These are phyloP conservation scores for Dendrolimus kikuchii DNA, from an alignment of 1,140 invertebrate species.

Conservation along the genomic window DNA sequence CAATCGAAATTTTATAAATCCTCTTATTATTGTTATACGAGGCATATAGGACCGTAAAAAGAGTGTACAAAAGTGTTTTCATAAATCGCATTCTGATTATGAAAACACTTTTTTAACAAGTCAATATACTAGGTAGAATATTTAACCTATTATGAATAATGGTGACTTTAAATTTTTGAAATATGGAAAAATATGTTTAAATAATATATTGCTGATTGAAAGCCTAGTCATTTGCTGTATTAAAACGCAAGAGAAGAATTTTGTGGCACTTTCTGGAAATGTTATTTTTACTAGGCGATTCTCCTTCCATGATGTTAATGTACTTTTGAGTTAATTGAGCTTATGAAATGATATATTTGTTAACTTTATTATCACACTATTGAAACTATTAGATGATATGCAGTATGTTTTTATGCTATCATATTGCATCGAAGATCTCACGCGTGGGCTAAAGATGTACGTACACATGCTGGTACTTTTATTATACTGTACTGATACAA, in stretches of 20 bases:
- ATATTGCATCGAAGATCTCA: conserved; percentile 16
- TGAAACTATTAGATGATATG: conserved; percentile 29
- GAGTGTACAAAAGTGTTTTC: too few species aligned
- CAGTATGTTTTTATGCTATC: conserved; percentile 13
- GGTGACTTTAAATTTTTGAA: too few species aligned
- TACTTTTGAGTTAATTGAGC: conserved; percentile 20
- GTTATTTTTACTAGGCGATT: conserved; percentile 10
- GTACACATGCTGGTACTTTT: conserved; percentile 26
- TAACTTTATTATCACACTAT: conserved; percentile 20
- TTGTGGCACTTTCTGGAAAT: conserved; percentile 6
- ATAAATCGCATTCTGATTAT: too few species aligned
- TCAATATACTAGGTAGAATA: too few species aligned
- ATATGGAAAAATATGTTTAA: too few species aligned
- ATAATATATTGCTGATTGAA: too few species aligned
- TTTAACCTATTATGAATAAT: too few species aligned
- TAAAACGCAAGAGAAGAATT: too few species aligned
- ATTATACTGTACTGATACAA: conserved; percentile 51
- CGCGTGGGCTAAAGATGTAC: conserved; percentile 19
- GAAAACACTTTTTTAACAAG: too few species aligned
- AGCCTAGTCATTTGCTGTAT: too few species aligned
- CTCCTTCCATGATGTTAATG: conserved; percentile 16
- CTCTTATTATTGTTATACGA: conserved; percentile 8
- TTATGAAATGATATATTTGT: conserved; percentile 7
- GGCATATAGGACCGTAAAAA: too few species aligned
- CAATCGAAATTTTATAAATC: too few species aligned